Evolutionary conservation across 2,888 invertebrate genomes (phyloP).

Genomic region (Eupithecia insigniata): DNA sequence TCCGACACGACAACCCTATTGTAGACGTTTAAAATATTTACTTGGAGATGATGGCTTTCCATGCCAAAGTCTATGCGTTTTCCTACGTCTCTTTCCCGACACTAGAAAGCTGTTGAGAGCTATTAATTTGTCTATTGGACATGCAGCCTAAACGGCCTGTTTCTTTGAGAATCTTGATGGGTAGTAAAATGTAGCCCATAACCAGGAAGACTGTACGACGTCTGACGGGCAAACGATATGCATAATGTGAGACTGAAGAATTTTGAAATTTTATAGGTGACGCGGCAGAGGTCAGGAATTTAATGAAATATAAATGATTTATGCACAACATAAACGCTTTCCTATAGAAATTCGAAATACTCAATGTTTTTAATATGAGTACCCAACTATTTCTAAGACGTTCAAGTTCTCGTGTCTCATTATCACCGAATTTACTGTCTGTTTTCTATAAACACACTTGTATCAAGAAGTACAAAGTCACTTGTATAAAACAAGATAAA

Average conservation of each 20-base stretch:
- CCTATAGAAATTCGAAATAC: neutral
- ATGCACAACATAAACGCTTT: neutral
- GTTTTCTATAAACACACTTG: neutral
- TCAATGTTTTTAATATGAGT: neutral
- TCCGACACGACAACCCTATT: slow-evolving; percentile 28
- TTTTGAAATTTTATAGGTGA: neutral
- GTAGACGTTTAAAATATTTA: slow-evolving; percentile 43
- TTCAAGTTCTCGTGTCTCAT: neutral
- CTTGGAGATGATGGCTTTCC: slow-evolving; percentile 44
- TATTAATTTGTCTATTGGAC: slow-evolving; percentile 14
- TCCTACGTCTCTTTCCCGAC: slow-evolving; percentile 41
- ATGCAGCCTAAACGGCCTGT: slow-evolving; percentile 12
- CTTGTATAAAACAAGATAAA: neutral
- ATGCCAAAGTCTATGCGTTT: slow-evolving; percentile 40
- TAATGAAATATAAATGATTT: neutral
- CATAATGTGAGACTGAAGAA: neutral
- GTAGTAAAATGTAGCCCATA: neutral
- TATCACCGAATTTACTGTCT: neutral
- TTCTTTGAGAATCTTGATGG: slow-evolving; percentile 5
- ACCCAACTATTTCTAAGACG: neutral
- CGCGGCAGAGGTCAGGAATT: neutral
- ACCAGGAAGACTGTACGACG: neutral
- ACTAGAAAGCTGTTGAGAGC: slow-evolving; percentile 39
- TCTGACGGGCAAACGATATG: neutral
- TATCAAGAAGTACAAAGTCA: neutral